Evolutionary conservation across 35 echinoderm and acorn worm genomes (phyloP).

Genomic region (Eucidaris tribuloides): DNA sequence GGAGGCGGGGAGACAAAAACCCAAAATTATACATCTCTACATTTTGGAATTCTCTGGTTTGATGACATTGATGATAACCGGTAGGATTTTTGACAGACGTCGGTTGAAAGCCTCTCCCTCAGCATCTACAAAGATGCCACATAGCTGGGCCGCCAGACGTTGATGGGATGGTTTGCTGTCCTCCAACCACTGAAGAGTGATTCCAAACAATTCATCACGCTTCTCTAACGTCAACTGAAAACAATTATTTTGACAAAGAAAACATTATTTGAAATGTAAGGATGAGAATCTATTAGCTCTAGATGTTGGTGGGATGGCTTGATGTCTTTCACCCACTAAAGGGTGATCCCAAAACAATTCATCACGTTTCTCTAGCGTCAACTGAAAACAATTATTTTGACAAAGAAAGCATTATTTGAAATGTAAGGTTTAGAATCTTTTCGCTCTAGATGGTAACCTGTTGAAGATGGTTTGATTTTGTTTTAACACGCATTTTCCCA

Average conservation of each 20-base stretch:
- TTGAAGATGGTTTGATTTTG: too few relatives aligned
- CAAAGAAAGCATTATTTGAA: too few relatives aligned
- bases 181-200: constrained; percentile 62
- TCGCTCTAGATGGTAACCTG: too few relatives aligned
- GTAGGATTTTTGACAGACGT: constrained; percentile 23
- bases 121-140: constrained; percentile 82
- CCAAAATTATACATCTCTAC: too few relatives aligned
- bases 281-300: too few relatives aligned
- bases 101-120: constrained; percentile 45
- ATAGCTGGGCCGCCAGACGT: constrained; percentile 71
- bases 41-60: constrained; percentile 40
- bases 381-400: constrained; percentile 23
- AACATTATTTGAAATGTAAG: too few relatives aligned
- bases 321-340: constrained; percentile 66
- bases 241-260: too few relatives aligned
- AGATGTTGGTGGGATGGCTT: constrained; percentile 66
- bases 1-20: too few relatives aligned
- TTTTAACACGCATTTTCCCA: too few relatives aligned
- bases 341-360: constrained; percentile 50
- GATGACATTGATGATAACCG: constrained; percentile 55
- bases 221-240: constrained; percentile 34
- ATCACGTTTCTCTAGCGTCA: constrained; percentile 37
- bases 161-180: constrained; percentile 68
- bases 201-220: constrained; percentile 51
- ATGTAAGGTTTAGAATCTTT: too few relatives aligned